Evolutionary conservation across 1,140 invertebrate genomes (phyloP).

Genomic region (Drosophila ohnishii): DNA sequence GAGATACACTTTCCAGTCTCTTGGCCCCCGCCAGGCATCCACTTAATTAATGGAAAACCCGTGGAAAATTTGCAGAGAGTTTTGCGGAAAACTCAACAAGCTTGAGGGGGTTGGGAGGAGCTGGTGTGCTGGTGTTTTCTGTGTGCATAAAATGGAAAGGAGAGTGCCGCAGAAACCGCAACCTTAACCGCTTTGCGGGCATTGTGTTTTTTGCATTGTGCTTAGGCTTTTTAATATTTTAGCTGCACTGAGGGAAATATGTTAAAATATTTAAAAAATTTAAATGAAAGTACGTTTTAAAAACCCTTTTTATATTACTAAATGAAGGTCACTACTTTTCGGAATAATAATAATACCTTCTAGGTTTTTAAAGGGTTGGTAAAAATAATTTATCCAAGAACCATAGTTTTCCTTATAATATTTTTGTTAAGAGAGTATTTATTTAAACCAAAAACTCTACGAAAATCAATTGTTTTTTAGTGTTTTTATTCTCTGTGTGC

Average conservation of each 20-base stretch:
- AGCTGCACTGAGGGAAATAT: slow-evolving; percentile 29
- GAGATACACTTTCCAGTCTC: slow-evolving; percentile 15
- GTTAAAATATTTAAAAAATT: neutral
- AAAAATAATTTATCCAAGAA: neutral
- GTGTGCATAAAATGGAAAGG: slow-evolving; percentile 14
- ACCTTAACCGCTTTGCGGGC: slow-evolving; percentile 37
- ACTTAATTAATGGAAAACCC: slow-evolving; percentile 56
- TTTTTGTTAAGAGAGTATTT: neutral
- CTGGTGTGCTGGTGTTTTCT: slow-evolving; percentile 25
- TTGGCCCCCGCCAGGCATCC: slow-evolving; percentile 23
- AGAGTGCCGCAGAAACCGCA: slow-evolving; percentile 31
- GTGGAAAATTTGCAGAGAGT: slow-evolving; percentile 28
- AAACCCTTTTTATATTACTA: no score
- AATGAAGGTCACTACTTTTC: neutral
- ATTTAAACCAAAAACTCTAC: no score
- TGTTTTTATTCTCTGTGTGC: slow-evolving; percentile 25
- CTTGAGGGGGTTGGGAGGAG: neutral
- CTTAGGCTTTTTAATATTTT: slow-evolving; percentile 79
- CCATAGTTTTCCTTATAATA: neutral
- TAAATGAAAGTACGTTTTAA: no score
- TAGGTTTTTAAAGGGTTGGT: neutral
- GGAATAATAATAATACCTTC: neutral
- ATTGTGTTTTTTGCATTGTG: slow-evolving; percentile 74
- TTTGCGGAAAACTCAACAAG: slow-evolving; percentile 27
- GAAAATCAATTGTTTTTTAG: neutral